Evolutionary conservation across 64 coral and sea anemone species (phyloP).

Genomic region (Stichodactyla helianthus): DNA sequence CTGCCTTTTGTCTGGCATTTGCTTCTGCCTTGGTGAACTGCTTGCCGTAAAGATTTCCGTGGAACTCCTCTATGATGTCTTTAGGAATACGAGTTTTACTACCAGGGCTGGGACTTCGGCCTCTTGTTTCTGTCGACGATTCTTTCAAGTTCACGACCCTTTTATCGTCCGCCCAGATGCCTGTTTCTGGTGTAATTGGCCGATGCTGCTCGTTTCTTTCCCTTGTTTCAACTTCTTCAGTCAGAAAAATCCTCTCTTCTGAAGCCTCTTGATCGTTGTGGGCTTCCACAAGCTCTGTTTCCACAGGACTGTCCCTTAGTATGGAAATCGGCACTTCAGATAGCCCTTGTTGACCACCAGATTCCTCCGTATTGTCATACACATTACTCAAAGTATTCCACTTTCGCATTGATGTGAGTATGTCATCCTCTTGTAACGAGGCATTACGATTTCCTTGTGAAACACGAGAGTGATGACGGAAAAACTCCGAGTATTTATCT

Average conservation of each 20-base stretch:
- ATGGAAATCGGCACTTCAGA: neutral
- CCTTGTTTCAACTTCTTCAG: slow-evolving; percentile 35
- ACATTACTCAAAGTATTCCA: slow-evolving; percentile 42
- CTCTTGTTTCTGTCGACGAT: neutral
- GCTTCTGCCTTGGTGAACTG: neutral
- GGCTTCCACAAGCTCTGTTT: neutral
- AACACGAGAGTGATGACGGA: slow-evolving; percentile 45
- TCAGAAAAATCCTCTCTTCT: slow-evolving; percentile 66
- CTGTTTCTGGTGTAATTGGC: neutral
- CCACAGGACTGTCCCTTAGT: slow-evolving; percentile 7
- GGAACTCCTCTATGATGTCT: slow-evolving; percentile 69
- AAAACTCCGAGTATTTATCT: slow-evolving; percentile 53
- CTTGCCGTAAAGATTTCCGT: slow-evolving; percentile 50
- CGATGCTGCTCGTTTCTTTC: neutral
- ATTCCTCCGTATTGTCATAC: slow-evolving; percentile 35
- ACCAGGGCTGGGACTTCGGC: slow-evolving; percentile 64
- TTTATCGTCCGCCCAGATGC: slow-evolving; percentile 41
- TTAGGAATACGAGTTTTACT: slow-evolving; percentile 72
- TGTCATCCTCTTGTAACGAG: slow-evolving; percentile 35
- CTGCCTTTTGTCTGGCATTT: neutral
- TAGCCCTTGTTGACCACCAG: neutral
- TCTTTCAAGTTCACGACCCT: slow-evolving; percentile 64
- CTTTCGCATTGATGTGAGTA: slow-evolving; percentile 11
- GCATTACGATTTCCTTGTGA: slow-evolving; percentile 21
- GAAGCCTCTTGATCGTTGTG: slow-evolving; percentile 11